These are phyloP conservation scores for Seira musarum DNA, from an alignment of 2,888 invertebrate genomes.

Conservation along the genomic window DNA sequence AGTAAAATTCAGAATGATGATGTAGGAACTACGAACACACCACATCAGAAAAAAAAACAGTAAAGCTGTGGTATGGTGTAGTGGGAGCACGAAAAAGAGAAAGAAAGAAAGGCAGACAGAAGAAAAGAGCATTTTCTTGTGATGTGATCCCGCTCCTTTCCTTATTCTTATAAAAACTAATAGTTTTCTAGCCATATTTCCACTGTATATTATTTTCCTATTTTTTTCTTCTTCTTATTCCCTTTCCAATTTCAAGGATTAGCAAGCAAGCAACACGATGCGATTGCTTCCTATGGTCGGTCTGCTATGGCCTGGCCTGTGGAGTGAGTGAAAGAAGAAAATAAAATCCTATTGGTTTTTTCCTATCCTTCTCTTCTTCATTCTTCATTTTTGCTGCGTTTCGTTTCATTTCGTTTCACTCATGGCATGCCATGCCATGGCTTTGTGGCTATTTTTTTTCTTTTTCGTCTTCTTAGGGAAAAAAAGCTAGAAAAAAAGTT, in stretches of 20 bases:
- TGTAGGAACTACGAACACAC: neutral
- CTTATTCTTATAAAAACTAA: neutral
- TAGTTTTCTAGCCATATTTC: neutral
- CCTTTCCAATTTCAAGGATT: constrained; percentile 59
- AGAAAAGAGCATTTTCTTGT: constrained; percentile 40
- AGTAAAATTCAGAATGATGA: constrained; percentile 17
- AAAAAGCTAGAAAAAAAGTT: constrained; percentile 27
- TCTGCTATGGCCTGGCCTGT: no score
- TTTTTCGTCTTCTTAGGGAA: neutral
- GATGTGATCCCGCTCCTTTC: constrained; percentile 17
- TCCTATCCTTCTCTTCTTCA: constrained; percentile 16
- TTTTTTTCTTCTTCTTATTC: constrained; percentile 21
- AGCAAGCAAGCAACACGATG: constrained; percentile 25
- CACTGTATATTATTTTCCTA: neutral
- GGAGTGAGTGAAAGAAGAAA: neutral
- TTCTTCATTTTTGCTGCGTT: constrained; percentile 23
- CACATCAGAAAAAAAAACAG: neutral
- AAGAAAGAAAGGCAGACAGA: constrained; percentile 23
- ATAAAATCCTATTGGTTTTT: constrained; percentile 36
- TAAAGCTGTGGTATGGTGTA: neutral
- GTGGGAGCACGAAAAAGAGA: constrained; percentile 17
- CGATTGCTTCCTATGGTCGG: no score
- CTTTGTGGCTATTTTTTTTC: constrained; percentile 14
- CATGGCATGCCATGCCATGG: neutral
- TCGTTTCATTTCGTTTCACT: constrained; percentile 12